phyloP scores from a whole-genome alignment of 2,888 invertebrate genomes.

The Andrena fulva region DNA sequence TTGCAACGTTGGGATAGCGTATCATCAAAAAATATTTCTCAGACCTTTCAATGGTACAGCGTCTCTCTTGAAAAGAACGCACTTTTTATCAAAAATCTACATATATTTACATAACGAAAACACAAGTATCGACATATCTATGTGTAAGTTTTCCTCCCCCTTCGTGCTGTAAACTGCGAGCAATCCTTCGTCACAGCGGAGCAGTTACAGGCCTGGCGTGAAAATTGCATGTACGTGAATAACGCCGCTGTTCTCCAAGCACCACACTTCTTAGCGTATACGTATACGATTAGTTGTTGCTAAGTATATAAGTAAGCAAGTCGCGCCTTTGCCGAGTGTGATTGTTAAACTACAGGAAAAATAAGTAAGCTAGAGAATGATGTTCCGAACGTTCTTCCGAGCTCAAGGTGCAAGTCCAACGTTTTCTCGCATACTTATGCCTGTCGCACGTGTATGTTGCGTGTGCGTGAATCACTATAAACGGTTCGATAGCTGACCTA shows the following conservation, averaged over 20 bases:
- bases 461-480: slow-evolving; percentile 76
- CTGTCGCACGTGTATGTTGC: not conserved
- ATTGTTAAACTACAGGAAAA: slow-evolving; percentile 45
- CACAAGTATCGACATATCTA: slow-evolving; percentile 12
- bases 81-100: slow-evolving; percentile 48
- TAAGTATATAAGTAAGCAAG: slow-evolving; percentile 49
- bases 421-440: slow-evolving; percentile 54
- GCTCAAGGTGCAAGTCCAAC: slow-evolving; percentile 33
- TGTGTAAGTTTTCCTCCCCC: slow-evolving; percentile 15
- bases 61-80: slow-evolving; percentile 38
- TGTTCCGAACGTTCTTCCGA: slow-evolving; percentile 17
- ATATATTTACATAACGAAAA: slow-evolving; percentile 67
- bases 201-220: slow-evolving; percentile 46
- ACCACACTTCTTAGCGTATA: slow-evolving; percentile 43
- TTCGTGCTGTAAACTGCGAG: slow-evolving; percentile 39
- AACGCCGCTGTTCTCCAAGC: slow-evolving; percentile 55
- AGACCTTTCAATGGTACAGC: slow-evolving; percentile 11
- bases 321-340: slow-evolving; percentile 51
- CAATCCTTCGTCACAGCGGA: slow-evolving; percentile 34
- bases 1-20: slow-evolving; percentile 35
- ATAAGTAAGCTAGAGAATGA: slow-evolving; percentile 18
- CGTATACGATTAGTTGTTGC: slow-evolving; percentile 27
- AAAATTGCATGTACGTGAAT: slow-evolving; percentile 36
- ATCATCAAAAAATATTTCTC: slow-evolving; percentile 49
- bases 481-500: slow-evolving; percentile 77